Base-by-base conservation (phyloP, 2,888 invertebrate species). In the Andrena hattorfiana region DNA sequence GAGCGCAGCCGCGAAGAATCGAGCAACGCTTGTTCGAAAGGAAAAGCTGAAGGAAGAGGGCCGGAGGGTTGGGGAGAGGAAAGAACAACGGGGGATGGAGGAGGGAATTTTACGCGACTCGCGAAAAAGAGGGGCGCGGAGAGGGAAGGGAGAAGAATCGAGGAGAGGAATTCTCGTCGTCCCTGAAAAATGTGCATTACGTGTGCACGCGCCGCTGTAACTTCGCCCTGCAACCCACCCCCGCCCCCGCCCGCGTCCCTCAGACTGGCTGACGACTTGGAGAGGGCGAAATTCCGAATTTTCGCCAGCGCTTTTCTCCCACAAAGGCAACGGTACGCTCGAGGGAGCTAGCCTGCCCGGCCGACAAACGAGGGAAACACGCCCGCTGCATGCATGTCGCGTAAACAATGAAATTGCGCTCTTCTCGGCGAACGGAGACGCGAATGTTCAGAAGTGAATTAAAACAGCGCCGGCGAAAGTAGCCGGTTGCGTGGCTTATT, bases 151-250 rank as follows among this genome's bases (percentile, higher is more conserved):
- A 49, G 32, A 23, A 67, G 85, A 68, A 56, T 68, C 64, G 79
- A 56, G 35, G 48, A 70, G 75, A 68, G 83, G 63, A 77, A 73
- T 83, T 83, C 75, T 76, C 84, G 83, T 78, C 78, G 83, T 83
- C 69, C 73, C 83, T 79, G 84, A 83, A 84, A 84, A 84, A 72
- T 54, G 84, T 68, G 83, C 79, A 83, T 83, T 83, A 76, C 83
- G 64, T 72, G 64, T 62, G 75, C 78, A 83, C 84, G 84, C 83
- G 82, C 72, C 79, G 49, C 72, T 83, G 84, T 83, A 79, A 72
- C 76, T 76, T 73, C 78, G 54, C 48, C 66, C 62, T 30, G 70
- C 66, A 68, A 48, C 16, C 60, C 32, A 32, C 13, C 20, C 3
- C 28, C 35, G 26, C 6, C 3, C 49, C 2, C 42, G 1, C 16